phyloP scores from a whole-genome alignment of 2,113 vertebrate species.

The Coryphaenoides rupestris region DNA sequence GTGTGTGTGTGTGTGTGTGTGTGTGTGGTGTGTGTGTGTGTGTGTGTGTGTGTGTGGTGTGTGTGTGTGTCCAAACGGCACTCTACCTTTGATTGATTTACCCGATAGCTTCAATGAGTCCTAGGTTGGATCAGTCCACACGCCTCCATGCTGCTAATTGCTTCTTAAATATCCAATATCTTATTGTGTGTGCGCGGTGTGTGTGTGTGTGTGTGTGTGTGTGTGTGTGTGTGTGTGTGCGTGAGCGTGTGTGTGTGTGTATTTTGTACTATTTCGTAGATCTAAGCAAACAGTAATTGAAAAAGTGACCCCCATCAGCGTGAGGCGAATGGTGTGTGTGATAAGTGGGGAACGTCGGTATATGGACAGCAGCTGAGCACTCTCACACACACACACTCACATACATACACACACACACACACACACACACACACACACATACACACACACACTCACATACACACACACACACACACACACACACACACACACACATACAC shows the following conservation, averaged over 20 bases:
- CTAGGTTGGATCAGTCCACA: not conserved
- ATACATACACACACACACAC: not conserved
- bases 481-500: not conserved
- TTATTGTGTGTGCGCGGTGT: no score
- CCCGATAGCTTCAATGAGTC: slow-evolving; percentile 12
- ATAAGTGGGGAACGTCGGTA: slow-evolving; percentile 6
- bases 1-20: not conserved
- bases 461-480: not conserved
- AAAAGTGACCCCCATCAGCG: no score
- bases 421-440: not conserved
- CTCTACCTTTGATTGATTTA: slow-evolving; percentile 12
- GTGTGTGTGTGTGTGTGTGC: slow-evolving; percentile 6
- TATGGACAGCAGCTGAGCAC: not conserved
- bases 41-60: no score
- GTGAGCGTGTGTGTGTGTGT: slow-evolving; percentile 20
- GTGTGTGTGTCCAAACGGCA: slow-evolving; percentile 5
- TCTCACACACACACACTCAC: not conserved
- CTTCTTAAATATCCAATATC: no score
- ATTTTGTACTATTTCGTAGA: slow-evolving; percentile 50
- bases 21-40: no score
- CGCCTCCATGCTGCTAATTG: no score
- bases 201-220: slow-evolving; percentile 14
- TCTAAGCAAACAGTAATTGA: no score
- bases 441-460: not conserved
- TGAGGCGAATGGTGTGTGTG: slow-evolving; percentile 13